A percentile compares a stretch with the other conserved stretches of the same genome.
Evolutionary conservation across 2,888 invertebrate species (phyloP).

Genomic region (Ceratothoa steindachneri): DNA sequence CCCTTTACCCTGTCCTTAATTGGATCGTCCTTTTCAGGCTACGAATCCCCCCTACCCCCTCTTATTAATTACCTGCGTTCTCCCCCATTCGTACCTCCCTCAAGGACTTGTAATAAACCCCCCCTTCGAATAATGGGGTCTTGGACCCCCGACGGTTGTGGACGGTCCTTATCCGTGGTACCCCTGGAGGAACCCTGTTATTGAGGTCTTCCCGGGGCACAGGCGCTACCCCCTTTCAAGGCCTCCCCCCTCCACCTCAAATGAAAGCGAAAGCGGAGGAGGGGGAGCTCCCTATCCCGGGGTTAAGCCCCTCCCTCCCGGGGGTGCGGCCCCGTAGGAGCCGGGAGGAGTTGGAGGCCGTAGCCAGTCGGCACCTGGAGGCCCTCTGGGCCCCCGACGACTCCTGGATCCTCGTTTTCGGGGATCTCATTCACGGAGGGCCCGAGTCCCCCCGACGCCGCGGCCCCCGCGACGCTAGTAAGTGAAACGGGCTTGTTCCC

Average conservation of each 20-base stretch:
- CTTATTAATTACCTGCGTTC: no score
- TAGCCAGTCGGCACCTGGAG: constrained; percentile 37
- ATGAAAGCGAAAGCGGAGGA: no score
- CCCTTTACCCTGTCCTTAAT: no score
- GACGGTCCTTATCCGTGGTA: background rate
- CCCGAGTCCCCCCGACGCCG: constrained; percentile 20
- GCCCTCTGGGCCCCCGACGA: constrained; percentile 55
- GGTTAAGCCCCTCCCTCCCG: no score
- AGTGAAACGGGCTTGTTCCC: background rate
- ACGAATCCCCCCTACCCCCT: no score
- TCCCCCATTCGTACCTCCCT: no score
- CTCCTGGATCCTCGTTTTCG: constrained; percentile 59
- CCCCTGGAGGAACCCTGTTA: no score
- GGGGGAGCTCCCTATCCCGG: no score
- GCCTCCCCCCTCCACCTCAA: background rate
- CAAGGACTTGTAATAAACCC: no score
- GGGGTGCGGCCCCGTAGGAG: constrained; percentile 29
- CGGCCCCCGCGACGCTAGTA: background rate
- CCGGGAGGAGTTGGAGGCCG: constrained; percentile 37
- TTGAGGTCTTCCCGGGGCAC: background rate
- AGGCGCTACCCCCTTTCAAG: background rate
- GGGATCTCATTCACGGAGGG: constrained; percentile 57
- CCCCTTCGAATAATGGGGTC: no score
- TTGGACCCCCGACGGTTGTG: no score
- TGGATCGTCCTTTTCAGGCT: no score